These are phyloP conservation scores for Amphiduros pacificus DNA, from an alignment of 2,888 invertebrate genomes.

Conservation along the genomic window DNA sequence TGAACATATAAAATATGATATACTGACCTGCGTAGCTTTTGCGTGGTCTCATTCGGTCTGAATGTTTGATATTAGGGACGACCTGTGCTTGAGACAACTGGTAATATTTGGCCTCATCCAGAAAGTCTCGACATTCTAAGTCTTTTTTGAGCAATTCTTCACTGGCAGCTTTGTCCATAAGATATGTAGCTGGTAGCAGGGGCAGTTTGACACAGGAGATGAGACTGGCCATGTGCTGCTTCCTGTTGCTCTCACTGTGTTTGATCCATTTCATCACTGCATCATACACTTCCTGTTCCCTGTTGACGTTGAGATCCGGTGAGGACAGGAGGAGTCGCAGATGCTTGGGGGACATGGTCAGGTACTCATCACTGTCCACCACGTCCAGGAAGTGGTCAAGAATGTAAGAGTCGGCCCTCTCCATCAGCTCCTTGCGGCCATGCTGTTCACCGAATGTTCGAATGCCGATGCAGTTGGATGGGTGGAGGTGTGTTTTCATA, in stretches of 20 bases:
- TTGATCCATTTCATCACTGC: slow-evolving; percentile 60
- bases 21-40: slow-evolving; percentile 60
- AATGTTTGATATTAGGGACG: slow-evolving; percentile 39
- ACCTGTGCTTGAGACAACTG: slow-evolving; percentile 56
- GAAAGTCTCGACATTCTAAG: slow-evolving; percentile 58
- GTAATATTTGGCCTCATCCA: slow-evolving; percentile 59
- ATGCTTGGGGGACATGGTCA: slow-evolving; percentile 41
- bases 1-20: no score
- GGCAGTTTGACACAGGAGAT: slow-evolving; percentile 57
- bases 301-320: slow-evolving; percentile 44
- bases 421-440: slow-evolving; percentile 51
- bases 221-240: slow-evolving; percentile 44
- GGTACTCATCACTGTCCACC: slow-evolving; percentile 49
- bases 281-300: slow-evolving; percentile 56
- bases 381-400: slow-evolving; percentile 53
- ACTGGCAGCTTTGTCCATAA: slow-evolving; percentile 54
- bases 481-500: slow-evolving; percentile 59
- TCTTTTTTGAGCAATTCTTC: slow-evolving; percentile 49
- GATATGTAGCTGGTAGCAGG: slow-evolving; percentile 53
- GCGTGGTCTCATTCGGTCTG: slow-evolving; percentile 55
- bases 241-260: slow-evolving; percentile 46
- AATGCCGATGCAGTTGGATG: slow-evolving; percentile 60
- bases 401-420: slow-evolving; percentile 52
- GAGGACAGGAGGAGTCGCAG: slow-evolving; percentile 52
- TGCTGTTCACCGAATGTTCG: slow-evolving; percentile 61